Evolutionary conservation across 2,797 vertebrate genomes (phyloP), one percentile per base, ranked within the genome.

Genomic region (Gymnodraco acuticeps): DNA sequence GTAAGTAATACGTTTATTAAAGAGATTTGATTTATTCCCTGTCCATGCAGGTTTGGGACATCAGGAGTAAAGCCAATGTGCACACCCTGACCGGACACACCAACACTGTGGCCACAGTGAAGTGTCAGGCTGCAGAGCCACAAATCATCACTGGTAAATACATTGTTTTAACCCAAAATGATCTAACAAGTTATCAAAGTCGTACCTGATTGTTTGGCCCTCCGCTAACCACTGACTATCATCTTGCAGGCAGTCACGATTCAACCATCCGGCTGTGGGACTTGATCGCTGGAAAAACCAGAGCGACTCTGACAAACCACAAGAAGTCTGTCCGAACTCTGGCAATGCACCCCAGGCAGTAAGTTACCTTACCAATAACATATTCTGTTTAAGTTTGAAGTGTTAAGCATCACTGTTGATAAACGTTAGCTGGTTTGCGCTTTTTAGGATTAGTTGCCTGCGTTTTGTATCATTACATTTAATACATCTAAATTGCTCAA

Each of bases 211-310:
- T 19, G 19, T 4, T 45, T 15, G 2, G 12, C 15, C 20, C 46
- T 9, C n/a, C 51, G 27, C 17, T 70, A 50, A 63, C 12, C 4
- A 10, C 27, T n/a, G 14, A 16, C 78, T 8, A 4, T 4, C 33
- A 27, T 80, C 55, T 78, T 86, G 14, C 71, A 99, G 98, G 98
- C 74, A 99, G 98, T 90, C 98, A 99, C 13, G 98, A 99, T 79
- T 98, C 97, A 3, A 99, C 98, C 69, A 98, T 99, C 93, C 94
- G 97, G 70, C 94, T 99, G 27, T 99, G 98, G 98, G 98, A 99
- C 89, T 91, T 99, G 87, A 96, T 99, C 12, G 98, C 97, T 73
- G 98, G 98, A 73, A 99, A 99, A 94, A 99, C 98, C 23, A 95
- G 98, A 92, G 97, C 97, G n/a, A 99, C 98, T 4, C 93, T 99